Conservation (phyloP, 1,140 invertebrate genomes). For the Apis dorsata region DNA sequence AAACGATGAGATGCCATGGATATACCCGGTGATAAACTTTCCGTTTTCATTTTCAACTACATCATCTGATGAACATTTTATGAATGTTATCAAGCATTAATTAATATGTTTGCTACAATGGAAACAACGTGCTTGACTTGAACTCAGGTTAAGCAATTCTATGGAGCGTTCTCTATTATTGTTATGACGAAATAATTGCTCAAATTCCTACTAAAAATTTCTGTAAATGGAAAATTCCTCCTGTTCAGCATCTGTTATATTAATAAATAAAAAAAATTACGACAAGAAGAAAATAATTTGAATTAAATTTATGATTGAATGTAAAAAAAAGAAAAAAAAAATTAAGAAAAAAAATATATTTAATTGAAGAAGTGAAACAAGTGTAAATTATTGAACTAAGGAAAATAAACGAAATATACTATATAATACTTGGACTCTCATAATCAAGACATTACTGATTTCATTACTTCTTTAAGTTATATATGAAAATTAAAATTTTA, state of each 20-base stretch:
- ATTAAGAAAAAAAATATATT: background rate
- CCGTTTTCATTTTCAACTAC: background rate
- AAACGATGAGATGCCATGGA: constrained; percentile 39
- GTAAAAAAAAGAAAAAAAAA: background rate
- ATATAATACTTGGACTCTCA: background rate
- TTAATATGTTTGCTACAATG: constrained; percentile 7
- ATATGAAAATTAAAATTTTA: background rate
- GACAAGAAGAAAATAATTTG: background rate
- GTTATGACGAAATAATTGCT: constrained; percentile 12
- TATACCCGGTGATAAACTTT: constrained; percentile 22
- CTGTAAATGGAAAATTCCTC: background rate
- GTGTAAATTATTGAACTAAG: background rate
- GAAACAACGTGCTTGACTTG: constrained; percentile 26
- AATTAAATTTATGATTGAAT: background rate
- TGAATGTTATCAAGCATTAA: background rate
- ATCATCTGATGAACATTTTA: constrained; percentile 3
- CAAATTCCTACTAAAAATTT: background rate
- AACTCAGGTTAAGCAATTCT: constrained; percentile 35
- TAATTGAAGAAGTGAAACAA: constrained; percentile 12
- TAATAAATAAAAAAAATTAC: background rate
- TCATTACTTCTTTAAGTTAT: background rate
- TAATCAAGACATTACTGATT: constrained; percentile 2
- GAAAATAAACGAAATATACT: background rate
- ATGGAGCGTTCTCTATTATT: constrained; percentile 1
- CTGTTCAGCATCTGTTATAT: background rate